These are phyloP conservation scores for Engystomops pustulosus DNA, from an alignment of 2,113 vertebrate species.

Conservation along the genomic window DNA sequence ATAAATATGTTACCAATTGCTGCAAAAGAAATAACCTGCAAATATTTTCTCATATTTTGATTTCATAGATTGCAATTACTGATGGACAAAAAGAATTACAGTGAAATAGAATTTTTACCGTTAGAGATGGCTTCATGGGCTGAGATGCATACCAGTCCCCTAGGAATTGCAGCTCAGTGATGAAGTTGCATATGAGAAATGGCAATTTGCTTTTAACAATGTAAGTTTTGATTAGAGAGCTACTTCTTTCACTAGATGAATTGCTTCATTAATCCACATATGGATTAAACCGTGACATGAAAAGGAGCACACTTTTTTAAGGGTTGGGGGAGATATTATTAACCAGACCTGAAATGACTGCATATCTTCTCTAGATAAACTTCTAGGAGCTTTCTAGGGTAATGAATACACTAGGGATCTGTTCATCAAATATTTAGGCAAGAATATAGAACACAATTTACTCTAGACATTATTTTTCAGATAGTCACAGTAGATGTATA, in stretches of 20 bases:
- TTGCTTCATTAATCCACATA: conserved; percentile 35
- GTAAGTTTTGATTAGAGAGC: conserved; percentile 29
- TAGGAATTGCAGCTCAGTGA: conserved; percentile 3
- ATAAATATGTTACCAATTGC: not conserved
- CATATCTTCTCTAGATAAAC: not conserved
- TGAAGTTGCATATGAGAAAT: conserved; percentile 17
- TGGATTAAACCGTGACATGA: conserved; percentile 36
- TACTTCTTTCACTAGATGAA: conserved; percentile 8
- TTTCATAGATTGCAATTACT: not conserved
- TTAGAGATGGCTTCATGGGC: not conserved
- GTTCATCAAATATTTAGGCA: conserved; percentile 23
- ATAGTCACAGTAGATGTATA: no score
- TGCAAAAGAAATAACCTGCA: not conserved
- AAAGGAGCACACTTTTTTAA: conserved; percentile 21
- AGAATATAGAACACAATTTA: conserved; percentile 18
- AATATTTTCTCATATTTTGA: not conserved
- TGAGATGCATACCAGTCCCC: not conserved
- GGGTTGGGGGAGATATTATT: not conserved
- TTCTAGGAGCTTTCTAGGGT: conserved; percentile 1
- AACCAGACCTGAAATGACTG: conserved; percentile 1
- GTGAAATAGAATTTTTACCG: not conserved
- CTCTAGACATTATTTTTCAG: not conserved
- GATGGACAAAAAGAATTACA: not conserved
- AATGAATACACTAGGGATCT: conserved; percentile 34
- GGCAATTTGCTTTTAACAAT: conserved; percentile 38